Evolutionary conservation across 2,113 vertebrate species (phyloP).

Genomic region (Lepidothrix coronata): DNA sequence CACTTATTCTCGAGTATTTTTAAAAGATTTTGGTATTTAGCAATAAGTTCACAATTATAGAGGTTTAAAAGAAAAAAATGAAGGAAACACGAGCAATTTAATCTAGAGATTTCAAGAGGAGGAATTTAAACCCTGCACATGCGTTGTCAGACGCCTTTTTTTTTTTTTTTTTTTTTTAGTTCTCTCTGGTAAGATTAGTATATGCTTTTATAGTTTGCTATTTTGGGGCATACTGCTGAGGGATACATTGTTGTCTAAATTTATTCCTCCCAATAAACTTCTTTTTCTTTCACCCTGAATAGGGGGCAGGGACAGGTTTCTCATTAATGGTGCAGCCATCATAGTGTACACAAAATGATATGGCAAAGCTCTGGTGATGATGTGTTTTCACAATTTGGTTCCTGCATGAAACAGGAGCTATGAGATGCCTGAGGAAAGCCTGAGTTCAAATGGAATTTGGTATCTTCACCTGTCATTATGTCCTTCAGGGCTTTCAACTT

Average conservation of each 20-base stretch:
- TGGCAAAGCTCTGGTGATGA: not conserved
- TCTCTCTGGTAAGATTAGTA: not conserved
- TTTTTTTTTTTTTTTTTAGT: not conserved
- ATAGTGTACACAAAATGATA: rapidly evolving
- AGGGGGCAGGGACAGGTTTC: rapidly evolving
- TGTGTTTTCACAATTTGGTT: not conserved
- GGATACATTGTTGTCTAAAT: not conserved
- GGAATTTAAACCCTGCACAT: not conserved
- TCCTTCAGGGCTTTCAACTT: not conserved
- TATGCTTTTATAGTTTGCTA: not conserved
- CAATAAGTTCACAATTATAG: not conserved
- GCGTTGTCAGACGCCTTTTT: not conserved
- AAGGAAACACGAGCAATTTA: not conserved
- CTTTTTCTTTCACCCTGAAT: not conserved
- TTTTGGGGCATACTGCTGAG: not conserved
- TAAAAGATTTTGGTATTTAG: not conserved
- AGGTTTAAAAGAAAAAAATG: not conserved
- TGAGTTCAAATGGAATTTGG: not conserved
- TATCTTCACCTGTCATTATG: not conserved
- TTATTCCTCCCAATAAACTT: not conserved
- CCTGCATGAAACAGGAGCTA: not conserved
- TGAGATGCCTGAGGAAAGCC: not conserved
- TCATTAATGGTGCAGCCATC: not conserved
- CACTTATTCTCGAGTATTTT: not conserved
- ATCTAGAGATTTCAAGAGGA: not conserved